These are phyloP conservation scores for Clivina fossor DNA, from an alignment of 2,888 invertebrate species.

Conservation along the genomic window DNA sequence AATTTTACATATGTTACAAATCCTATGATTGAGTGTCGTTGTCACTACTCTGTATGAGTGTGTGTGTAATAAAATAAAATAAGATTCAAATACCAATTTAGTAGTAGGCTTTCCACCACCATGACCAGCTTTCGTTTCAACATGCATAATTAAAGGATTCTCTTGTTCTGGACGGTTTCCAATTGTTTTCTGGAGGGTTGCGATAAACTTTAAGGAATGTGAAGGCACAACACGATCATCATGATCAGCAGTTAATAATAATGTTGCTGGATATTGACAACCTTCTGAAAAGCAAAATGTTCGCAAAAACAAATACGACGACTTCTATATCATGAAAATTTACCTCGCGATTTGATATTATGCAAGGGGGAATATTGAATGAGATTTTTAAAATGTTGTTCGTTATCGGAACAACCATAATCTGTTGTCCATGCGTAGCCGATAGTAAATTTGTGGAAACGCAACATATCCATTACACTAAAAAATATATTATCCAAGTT, in stretches of 20 bases:
- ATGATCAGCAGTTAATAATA: conserved; percentile 96
- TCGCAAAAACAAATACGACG: neutral
- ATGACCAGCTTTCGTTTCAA: conserved; percentile 97
- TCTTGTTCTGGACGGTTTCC: conserved; percentile 65
- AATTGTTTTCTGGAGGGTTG: conserved; percentile 80
- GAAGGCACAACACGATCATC: conserved; percentile 98
- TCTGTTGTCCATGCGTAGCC: conserved; percentile 96
- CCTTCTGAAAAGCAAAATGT: conserved; percentile 44
- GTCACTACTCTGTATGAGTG: too few species aligned
- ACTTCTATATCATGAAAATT: conserved; percentile 42
- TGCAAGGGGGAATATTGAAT: conserved; percentile 92
- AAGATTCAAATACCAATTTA: conserved; percentile 89
- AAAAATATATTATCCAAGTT: too few species aligned
- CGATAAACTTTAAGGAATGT: conserved; percentile 94
- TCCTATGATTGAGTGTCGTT: too few species aligned
- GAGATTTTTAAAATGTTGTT: conserved; percentile 82
- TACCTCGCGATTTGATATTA: conserved; percentile 74
- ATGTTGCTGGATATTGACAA: conserved; percentile 83
- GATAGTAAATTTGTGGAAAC: conserved; percentile 97
- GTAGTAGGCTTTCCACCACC: conserved; percentile 95
- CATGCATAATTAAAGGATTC: conserved; percentile 83
- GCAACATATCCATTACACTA: conserved; percentile 95
- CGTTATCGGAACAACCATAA: conserved; percentile 88
- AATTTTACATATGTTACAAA: too few species aligned
- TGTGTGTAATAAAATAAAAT: too few species aligned